phyloP scores from a whole-genome alignment of 2,888 invertebrate species.

The Epinotia demarniana region DNA sequence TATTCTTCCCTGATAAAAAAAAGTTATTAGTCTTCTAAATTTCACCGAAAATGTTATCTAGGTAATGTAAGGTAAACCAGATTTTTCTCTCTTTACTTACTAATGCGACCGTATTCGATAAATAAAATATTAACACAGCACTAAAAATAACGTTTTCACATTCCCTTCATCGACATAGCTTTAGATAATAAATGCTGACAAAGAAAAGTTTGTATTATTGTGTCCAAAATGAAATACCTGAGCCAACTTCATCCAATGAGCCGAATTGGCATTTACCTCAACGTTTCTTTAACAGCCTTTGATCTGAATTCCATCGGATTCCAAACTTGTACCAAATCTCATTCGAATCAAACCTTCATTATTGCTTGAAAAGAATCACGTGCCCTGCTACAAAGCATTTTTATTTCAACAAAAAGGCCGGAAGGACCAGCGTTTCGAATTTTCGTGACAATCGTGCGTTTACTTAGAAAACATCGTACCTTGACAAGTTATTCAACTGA shows the following conservation, averaged over 20 bases:
- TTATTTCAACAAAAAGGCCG: slow-evolving; percentile 66
- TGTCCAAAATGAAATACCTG: slow-evolving; percentile 32
- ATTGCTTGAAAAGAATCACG: slow-evolving; percentile 74
- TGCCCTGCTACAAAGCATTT: slow-evolving; percentile 58
- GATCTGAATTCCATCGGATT: slow-evolving; percentile 41
- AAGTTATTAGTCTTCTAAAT: no score
- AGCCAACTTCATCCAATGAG: slow-evolving; percentile 37
- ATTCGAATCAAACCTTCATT: slow-evolving; percentile 58
- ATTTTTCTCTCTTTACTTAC: no score
- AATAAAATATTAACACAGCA: neutral
- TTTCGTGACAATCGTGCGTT: slow-evolving; percentile 60
- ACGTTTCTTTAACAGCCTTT: slow-evolving; percentile 39
- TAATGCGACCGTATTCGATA: neutral
- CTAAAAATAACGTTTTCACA: neutral
- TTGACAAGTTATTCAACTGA: neutral
- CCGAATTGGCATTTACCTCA: slow-evolving; percentile 33
- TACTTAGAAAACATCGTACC: neutral
- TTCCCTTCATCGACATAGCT: neutral
- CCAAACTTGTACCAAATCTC: slow-evolving; percentile 35
- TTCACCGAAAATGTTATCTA: no score
- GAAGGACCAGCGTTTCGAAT: slow-evolving; percentile 65
- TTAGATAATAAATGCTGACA: neutral
- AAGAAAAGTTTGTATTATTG: slow-evolving; percentile 36
- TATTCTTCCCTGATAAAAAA: no score
- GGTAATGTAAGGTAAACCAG: no score